Evolutionary conservation across 2,888 invertebrate genomes (phyloP), one percentile per base, ranked within the genome.

Genomic region (Apocheima hispidaria): DNA sequence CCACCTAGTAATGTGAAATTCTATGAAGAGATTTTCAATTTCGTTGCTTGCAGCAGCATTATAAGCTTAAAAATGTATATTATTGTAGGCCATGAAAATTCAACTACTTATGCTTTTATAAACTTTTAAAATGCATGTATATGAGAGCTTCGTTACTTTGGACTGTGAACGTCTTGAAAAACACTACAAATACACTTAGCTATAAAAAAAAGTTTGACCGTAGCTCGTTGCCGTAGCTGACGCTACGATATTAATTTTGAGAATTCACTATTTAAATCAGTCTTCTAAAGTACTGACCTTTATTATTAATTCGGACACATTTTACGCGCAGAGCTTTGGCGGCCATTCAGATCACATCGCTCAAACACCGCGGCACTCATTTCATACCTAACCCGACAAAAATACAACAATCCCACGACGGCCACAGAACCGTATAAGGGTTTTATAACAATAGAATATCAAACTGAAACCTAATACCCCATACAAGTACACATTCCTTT

Each of bases 401-500:
- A 52, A 52, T 28, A 49, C 41, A 43, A 49, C 26, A 43, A 36
- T 2, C 38, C 38, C 38, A 40, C 16, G 54, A 16, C 28, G 48
- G 49, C 18, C 14, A 44, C 43, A 55, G 54, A 36, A 44, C 16
- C 49, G 35, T 53, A 55, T 52, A 28, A 36, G 48, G 59, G 44
- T 60, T 59, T 44, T 57, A 51, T 54, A 46, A 66, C 62, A 65
- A 63, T 58, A 65, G 60, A 57, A 66, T 63, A 65, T 61, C 52
- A 61, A 61, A 69, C 69, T 67, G 67, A 63, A 69, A 66, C 60
- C 61, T 59, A 68, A 70, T 68, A 71, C 65, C 82, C 71, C 81
- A 84, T 86, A 86, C 87, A 82, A 86, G 84, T 84, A 87, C 88
- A 90, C 84, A 86, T 88, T 84, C 80, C 83, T 79, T 80, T 84